A percentile compares a stretch with the other conserved stretches of the same genome.
phyloP scores from a whole-genome alignment of 2,888 invertebrate genomes.

The Polylopha cassiicola region DNA sequence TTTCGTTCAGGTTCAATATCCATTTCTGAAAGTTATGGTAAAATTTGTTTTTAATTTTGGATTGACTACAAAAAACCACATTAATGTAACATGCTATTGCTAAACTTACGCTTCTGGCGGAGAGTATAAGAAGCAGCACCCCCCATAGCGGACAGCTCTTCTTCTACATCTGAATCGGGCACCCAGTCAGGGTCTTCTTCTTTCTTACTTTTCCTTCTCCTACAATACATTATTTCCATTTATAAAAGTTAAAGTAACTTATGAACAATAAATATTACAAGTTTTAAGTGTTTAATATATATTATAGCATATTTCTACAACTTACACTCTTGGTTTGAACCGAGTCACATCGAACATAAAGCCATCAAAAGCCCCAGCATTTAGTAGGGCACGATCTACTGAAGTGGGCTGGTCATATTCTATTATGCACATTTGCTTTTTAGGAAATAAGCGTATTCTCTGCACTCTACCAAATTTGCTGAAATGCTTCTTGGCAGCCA shows the following conservation, averaged over 20 bases:
- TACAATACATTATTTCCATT: constrained; percentile 25
- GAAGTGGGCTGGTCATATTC: constrained; percentile 80
- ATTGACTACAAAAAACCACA: background rate
- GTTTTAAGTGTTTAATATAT: background rate
- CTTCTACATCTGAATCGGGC: constrained; percentile 81
- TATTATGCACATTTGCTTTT: constrained; percentile 80
- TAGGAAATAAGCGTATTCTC: constrained; percentile 80
- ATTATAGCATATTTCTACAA: background rate
- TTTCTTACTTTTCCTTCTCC: constrained; percentile 55
- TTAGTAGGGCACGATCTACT: constrained; percentile 77
- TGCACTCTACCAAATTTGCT: constrained; percentile 83
- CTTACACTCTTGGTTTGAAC: constrained; percentile 67
- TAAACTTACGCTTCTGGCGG: constrained; percentile 50
- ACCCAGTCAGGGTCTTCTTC: constrained; percentile 76
- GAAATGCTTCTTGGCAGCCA: constrained; percentile 81
- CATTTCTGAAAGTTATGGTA: constrained; percentile 43
- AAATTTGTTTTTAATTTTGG: too few relatives aligned
- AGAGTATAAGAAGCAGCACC: constrained; percentile 53
- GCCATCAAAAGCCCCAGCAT: constrained; percentile 79
- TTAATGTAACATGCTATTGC: background rate
- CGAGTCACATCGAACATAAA: constrained; percentile 78
- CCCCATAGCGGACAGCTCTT: constrained; percentile 83
- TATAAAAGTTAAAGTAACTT: constrained; percentile 1
- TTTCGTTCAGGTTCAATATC: constrained; percentile 36
- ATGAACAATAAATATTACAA: background rate